Conservation (phyloP, 2,797 vertebrate genomes). For the Myoxocephalus aenaeus region DNA sequence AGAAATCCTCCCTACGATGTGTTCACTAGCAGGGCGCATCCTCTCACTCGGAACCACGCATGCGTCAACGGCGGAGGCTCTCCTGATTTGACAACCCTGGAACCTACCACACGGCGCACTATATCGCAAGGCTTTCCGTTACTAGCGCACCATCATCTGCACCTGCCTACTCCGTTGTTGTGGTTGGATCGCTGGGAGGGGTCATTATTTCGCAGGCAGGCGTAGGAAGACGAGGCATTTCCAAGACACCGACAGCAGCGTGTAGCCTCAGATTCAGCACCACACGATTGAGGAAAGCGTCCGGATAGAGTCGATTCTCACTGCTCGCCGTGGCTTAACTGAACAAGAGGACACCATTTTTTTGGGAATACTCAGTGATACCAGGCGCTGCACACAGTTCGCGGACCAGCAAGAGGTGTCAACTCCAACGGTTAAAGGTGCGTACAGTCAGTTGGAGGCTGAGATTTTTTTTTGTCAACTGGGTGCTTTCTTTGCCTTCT, state of each 20-base stretch:
- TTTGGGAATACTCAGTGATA: constrained; percentile 66
- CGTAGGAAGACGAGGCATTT: constrained; percentile 76
- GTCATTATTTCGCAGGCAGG: constrained; percentile 84
- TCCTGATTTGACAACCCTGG: constrained; percentile 75
- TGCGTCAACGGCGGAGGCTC: constrained; percentile 67
- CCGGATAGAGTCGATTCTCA: constrained; percentile 69
- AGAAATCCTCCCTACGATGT: constrained; percentile 36
- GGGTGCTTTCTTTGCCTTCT: constrained; percentile 10
- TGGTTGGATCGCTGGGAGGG: constrained; percentile 75
- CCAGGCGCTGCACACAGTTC: constrained; percentile 65
- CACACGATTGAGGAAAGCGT: constrained; percentile 79
- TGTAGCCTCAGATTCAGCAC: constrained; percentile 83
- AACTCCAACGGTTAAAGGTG: constrained; percentile 75
- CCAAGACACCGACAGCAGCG: constrained; percentile 82
- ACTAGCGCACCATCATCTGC: constrained; percentile 79
- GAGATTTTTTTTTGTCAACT: constrained; percentile 27
- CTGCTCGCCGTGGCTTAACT: constrained; percentile 49
- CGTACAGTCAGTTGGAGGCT: constrained; percentile 42
- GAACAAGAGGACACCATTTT: constrained; percentile 53
- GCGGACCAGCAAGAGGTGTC: constrained; percentile 74
- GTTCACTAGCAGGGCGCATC: constrained; percentile 52
- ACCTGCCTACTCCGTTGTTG: constrained; percentile 77
- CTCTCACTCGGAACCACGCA: constrained; percentile 67
- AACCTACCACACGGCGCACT: constrained; percentile 72
- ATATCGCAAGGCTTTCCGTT: constrained; percentile 75